phyloP scores from a whole-genome alignment of 2,797 vertebrate genomes.

The Microcaecilia unicolor region DNA sequence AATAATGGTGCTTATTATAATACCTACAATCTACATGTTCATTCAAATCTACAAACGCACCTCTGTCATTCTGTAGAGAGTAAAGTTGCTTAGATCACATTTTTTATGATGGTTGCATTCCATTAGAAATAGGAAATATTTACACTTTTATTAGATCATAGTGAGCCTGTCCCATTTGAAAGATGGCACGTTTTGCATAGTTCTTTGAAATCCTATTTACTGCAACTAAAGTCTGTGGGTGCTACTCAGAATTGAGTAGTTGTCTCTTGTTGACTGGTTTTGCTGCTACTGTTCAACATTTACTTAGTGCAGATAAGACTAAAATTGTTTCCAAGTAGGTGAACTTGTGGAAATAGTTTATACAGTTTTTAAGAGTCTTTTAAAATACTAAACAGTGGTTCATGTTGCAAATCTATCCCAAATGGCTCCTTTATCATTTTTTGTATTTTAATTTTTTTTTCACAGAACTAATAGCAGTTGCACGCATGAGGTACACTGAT shows the following conservation, averaged over 20 bases:
- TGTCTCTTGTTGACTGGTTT: slow-evolving; percentile 40
- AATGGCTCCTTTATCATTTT: slow-evolving; percentile 20
- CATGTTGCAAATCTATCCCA: slow-evolving; percentile 33
- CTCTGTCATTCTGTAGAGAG: slow-evolving; percentile 52
- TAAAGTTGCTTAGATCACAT: slow-evolving; percentile 49
- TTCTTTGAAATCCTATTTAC: slow-evolving; percentile 46
- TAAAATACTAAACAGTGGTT: slow-evolving; percentile 25
- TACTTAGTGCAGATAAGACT: slow-evolving; percentile 50
- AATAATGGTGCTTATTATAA: slow-evolving; percentile 46
- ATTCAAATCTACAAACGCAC: slow-evolving; percentile 46
- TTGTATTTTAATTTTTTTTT: slow-evolving; percentile 25
- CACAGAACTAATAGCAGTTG: slow-evolving; percentile 15
- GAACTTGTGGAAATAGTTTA: slow-evolving; percentile 36
- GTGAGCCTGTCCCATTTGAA: slow-evolving; percentile 50
- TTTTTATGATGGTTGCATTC: slow-evolving; percentile 54
- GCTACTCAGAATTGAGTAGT: slow-evolving; percentile 42
- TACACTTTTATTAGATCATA: slow-evolving; percentile 50
- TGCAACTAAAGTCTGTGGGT: slow-evolving; percentile 40
- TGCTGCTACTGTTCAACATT: slow-evolving; percentile 42
- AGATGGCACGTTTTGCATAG: slow-evolving; percentile 37
- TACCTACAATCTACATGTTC: slow-evolving; percentile 43
- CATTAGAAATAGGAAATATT: slow-evolving; percentile 55
- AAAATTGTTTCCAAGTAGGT: slow-evolving; percentile 41
- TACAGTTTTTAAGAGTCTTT: slow-evolving; percentile 34
- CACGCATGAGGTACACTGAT: no score